Evolutionary conservation across 2,113 vertebrate species (phyloP), one percentile per base, ranked within the genome.

Genomic region (Etheostoma spectabile): DNA sequence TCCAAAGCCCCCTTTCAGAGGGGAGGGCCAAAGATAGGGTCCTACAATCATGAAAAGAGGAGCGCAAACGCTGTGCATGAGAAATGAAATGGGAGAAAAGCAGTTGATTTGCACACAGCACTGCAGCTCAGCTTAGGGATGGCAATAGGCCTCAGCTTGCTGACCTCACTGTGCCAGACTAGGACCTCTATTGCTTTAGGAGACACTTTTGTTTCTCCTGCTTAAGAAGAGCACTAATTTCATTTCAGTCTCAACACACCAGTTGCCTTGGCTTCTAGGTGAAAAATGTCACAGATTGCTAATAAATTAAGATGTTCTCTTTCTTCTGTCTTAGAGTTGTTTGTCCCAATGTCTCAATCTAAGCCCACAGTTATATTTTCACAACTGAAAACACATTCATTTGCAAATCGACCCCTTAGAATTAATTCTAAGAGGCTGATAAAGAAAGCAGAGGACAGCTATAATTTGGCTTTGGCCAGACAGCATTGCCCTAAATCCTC

Each of bases 311-410:
- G 95, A 96, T 95, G 94, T 77, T 85, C 59, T 66, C 72, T 77
- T 90, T 91, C 79, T 89, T 89, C 94, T 95, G 57, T 83, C 86
- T 33, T 94, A 93, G 96, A 96, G 95, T 96, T 92, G 96, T 97
- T 97, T 97, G 96, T 97, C 95, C 96, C 95, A 93, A 93, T 95
- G 96, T 96, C 95, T 93, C 94, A 95, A 96, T 96, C 96, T 94
- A 95, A 96, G 95, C 94, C 94, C 94, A 94, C 95, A 96, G 96
- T 97, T 97, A 97, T 97, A 97, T 97, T 97, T 98, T 95, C 96
- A 96, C 96, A 95, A 97, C 96, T 96, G 95, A 96, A 95, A 95
- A 94, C 91, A 93, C 96, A 97, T 99, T 99, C 96, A 99, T 96
- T 99, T 98, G 97, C 97, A 98, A 99, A 98, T 98, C 89, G 94